Evolutionary conservation across 2,888 invertebrate species (phyloP).

Genomic region (Dolichomitus sp.): DNA sequence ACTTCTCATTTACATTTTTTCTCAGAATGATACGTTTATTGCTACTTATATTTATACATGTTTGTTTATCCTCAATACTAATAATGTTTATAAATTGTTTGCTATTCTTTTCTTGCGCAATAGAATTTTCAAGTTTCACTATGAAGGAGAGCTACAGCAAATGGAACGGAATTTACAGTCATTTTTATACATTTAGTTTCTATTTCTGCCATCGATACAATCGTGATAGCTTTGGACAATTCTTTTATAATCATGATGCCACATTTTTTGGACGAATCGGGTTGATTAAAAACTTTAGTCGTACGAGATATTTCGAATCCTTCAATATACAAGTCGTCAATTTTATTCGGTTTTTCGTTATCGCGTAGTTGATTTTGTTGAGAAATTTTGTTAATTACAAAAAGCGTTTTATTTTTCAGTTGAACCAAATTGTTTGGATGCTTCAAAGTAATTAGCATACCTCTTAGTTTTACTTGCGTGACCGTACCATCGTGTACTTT

Average conservation of each 20-base stretch:
- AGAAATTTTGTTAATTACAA: no score
- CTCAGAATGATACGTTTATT: neutral
- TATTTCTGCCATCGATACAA: neutral
- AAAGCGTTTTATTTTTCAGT: no score
- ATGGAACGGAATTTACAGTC: neutral
- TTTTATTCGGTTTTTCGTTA: neutral
- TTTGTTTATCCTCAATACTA: constrained; percentile 1
- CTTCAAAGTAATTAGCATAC: no score
- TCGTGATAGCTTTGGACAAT: constrained; percentile 1
- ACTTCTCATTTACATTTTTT: constrained; percentile 1
- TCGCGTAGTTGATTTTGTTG: neutral
- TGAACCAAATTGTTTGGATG: no score
- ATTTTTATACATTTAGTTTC: constrained; percentile 1
- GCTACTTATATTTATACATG: neutral
- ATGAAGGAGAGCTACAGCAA: constrained; percentile 1
- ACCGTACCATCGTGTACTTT: no score
- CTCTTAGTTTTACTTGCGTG: no score
- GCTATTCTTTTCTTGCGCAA: neutral
- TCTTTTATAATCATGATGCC: constrained; percentile 1
- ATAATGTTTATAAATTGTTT: neutral
- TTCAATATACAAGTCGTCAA: neutral
- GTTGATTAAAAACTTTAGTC: constrained; percentile 1
- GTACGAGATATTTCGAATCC: constrained; percentile 1
- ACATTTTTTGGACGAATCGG: neutral
- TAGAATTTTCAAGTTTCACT: constrained; percentile 1